Base-by-base conservation (phyloP, 1,140 invertebrate genomes). In the Vanessa tameamea region DNA sequence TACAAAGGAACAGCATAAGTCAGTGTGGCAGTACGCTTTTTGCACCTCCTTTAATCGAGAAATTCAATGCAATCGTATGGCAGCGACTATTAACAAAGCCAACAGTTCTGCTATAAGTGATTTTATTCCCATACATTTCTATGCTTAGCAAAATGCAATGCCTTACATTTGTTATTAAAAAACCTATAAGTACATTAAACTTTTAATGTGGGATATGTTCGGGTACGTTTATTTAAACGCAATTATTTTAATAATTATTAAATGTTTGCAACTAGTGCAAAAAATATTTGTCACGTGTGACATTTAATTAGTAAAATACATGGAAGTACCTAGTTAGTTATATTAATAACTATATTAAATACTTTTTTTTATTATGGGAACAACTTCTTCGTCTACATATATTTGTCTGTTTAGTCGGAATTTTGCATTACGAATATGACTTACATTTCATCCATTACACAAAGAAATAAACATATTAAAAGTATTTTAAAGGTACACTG, bases 1-100 rank as follows among this genome's bases (percentile, higher is more conserved):
- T 71, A 80, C 73, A 79, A 82, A 81, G 73, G 78, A 76, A 74
- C 75, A 76, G 65, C 69, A 16, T 48, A 75, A 75, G 73, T 64
- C 69, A 64, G 53, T 69, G 66, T 59, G 66, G 66, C 66, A 69
- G 66, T 69, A 74, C 69, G 73, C 66, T 78, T 75, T 78, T 31
- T 77, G 57, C 64, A 61, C 51, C 59, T 69, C 43, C 65, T 78
- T 69, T 72, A 67, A 72, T 61, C 43, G 71, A 73, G 59, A 63
- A 79, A 71, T 80, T 82, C 75, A 78, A 74, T 77, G 77, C 73
- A 71, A 75, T 67, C 73, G 51, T 71, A 71, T 63, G 64, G 73
- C 66, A 69, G 55, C 55, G 72, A 67, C 64, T 69, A 74, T 75
- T 70, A 75, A 69, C 68, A 69, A 75, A 75, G 63, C 68, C 73